Conservation (phyloP, 2,797 vertebrate genomes). For the Tadarida brasiliensis region DNA sequence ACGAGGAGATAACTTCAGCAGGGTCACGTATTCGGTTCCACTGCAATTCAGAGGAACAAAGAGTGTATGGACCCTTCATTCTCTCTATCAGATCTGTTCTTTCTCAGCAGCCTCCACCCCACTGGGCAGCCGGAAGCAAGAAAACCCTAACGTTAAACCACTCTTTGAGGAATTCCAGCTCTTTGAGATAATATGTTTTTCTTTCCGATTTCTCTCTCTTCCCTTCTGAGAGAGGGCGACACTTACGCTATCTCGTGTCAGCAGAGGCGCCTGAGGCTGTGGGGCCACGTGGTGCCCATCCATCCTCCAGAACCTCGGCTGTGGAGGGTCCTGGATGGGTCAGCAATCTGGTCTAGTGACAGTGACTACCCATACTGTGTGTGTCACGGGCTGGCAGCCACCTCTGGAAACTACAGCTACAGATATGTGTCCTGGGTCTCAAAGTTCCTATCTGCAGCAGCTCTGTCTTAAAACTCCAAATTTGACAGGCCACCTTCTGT, state of each 20-base stretch:
- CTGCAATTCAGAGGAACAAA: neutral
- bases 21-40: neutral
- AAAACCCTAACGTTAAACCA: neutral
- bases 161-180: neutral
- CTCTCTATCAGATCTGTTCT: neutral
- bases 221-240: neutral
- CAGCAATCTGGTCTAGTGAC: neutral
- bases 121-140: neutral
- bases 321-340: neutral
- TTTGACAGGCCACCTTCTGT: neutral
- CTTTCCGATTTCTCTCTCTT: neutral
- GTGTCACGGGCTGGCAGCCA: neutral
- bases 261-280: neutral
- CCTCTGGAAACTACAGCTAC: neutral
- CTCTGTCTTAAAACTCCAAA: neutral
- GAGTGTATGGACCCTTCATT: neutral
- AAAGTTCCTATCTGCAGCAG: neutral
- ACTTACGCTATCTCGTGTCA: neutral
- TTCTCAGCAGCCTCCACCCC: neutral
- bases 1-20: neutral
- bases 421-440: neutral
- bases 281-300: accelerated
- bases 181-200: neutral
- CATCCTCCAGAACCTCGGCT: neutral
- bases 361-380: too few species aligned